phyloP scores from a whole-genome alignment of 2,888 invertebrate species.

The Lasioglossum pauxillum region DNA sequence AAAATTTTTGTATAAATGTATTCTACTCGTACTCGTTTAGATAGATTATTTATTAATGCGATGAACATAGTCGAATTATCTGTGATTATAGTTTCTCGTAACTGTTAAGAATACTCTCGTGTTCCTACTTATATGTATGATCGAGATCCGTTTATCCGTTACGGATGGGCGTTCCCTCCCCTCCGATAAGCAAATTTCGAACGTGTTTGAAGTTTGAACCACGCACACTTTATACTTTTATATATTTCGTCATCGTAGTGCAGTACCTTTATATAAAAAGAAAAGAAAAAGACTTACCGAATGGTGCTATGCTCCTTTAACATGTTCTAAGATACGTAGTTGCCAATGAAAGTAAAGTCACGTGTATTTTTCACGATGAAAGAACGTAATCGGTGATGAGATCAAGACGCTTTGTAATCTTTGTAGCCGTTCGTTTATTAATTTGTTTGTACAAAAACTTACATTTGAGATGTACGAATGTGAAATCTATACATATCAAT shows the following conservation, averaged over 20 bases:
- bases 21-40: conserved; percentile 35
- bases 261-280: conserved; percentile 31
- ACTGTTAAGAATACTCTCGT: conserved; percentile 34
- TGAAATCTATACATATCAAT: conserved; percentile 10
- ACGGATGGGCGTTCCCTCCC: conserved; percentile 37
- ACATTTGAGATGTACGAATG: background rate
- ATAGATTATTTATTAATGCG: conserved; percentile 36
- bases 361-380: conserved; percentile 14
- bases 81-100: conserved; percentile 45
- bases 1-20: conserved; percentile 35
- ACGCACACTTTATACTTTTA: conserved; percentile 52
- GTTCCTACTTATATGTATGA: conserved; percentile 48
- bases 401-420: background rate
- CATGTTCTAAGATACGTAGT: conserved; percentile 52
- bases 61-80: conserved; percentile 26
- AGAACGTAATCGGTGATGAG: conserved; percentile 7
- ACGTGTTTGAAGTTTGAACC: conserved; percentile 19
- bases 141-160: conserved; percentile 28
- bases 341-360: conserved; percentile 31
- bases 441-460: background rate
- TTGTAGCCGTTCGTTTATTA: background rate
- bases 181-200: conserved; percentile 30
- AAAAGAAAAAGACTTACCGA: conserved; percentile 37
- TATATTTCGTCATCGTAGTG: conserved; percentile 34
- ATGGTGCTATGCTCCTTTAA: conserved; percentile 59